These are phyloP conservation scores for Micromesistius poutassou DNA, from an alignment of 2,797 vertebrate genomes.

Conservation along the genomic window DNA sequence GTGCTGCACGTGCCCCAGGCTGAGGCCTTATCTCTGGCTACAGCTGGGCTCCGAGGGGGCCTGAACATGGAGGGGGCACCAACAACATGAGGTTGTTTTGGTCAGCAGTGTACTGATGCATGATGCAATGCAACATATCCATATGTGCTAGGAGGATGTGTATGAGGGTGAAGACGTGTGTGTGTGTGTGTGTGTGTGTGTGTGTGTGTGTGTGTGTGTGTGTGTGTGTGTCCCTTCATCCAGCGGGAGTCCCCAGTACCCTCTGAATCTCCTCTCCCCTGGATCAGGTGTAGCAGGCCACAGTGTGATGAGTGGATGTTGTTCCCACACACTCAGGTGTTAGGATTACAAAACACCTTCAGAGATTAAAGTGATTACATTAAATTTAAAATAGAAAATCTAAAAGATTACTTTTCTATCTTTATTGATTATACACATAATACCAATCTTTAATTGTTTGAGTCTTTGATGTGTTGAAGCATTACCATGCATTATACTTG, in stretches of 20 bases:
- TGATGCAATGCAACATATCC: not conserved
- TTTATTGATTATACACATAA: not conserved
- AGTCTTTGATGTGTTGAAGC: not conserved
- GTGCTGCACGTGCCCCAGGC: not conserved
- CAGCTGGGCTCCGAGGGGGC: constrained; percentile 8
- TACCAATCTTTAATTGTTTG: not conserved
- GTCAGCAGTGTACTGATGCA: not conserved
- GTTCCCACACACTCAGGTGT: not conserved
- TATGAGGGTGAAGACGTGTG: not conserved
- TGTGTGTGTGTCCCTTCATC: too few species aligned
- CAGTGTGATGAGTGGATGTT: not conserved
- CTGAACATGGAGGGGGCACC: not conserved
- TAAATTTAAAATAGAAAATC: not conserved
- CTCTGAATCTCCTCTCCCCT: not conserved
- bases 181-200: too few species aligned
- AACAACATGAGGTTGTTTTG: not conserved
- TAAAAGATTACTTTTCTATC: not conserved
- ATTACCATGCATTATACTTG: not conserved
- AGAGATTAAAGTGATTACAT: not conserved
- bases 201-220: too few species aligned
- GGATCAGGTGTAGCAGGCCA: not conserved
- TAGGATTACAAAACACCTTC: not conserved
- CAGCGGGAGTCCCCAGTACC: not conserved
- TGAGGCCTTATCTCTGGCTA: constrained; percentile 15
- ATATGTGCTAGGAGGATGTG: not conserved